Conservation (phyloP, 1,140 invertebrate species). For the Wasmannia auropunctata region DNA sequence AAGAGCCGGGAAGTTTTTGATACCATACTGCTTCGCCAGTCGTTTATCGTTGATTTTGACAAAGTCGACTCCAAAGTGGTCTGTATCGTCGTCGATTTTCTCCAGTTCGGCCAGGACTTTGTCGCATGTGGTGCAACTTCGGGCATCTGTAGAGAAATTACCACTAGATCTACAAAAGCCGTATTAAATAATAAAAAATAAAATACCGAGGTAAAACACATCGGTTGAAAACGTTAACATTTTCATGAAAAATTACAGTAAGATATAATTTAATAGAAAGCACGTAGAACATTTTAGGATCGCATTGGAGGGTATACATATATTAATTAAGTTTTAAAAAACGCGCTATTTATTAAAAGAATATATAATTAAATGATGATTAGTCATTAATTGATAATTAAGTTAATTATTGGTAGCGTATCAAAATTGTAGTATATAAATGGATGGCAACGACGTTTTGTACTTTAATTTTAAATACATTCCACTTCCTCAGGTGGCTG, state of each 20-base stretch:
- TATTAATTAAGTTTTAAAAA: too few relatives aligned
- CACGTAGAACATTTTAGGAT: not conserved
- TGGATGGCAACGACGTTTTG: not conserved
- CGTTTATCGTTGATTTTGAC: constrained; percentile 98
- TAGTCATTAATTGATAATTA: not conserved
- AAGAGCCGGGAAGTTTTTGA: constrained; percentile 96
- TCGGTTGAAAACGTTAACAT: not conserved
- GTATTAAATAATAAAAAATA: not conserved
- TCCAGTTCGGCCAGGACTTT: constrained; percentile 95
- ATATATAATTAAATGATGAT: too few relatives aligned
- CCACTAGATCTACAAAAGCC: not conserved
- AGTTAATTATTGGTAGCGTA: not conserved
- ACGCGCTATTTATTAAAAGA: not conserved
- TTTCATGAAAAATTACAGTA: not conserved
- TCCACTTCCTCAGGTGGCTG: not conserved
- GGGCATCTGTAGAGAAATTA: constrained; percentile 89
- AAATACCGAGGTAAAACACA: not conserved
- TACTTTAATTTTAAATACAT: not conserved
- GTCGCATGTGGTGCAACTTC: constrained; percentile 96
- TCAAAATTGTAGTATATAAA: not conserved
- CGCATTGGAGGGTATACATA: too few relatives aligned
- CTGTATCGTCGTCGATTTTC: constrained; percentile 97
- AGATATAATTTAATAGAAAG: not conserved
- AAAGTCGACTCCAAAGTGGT: constrained; percentile 96
- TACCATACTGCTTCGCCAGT: constrained; percentile 97